Conservation (phyloP, 2,113 vertebrate genomes). For the Tonatia bakeri region DNA sequence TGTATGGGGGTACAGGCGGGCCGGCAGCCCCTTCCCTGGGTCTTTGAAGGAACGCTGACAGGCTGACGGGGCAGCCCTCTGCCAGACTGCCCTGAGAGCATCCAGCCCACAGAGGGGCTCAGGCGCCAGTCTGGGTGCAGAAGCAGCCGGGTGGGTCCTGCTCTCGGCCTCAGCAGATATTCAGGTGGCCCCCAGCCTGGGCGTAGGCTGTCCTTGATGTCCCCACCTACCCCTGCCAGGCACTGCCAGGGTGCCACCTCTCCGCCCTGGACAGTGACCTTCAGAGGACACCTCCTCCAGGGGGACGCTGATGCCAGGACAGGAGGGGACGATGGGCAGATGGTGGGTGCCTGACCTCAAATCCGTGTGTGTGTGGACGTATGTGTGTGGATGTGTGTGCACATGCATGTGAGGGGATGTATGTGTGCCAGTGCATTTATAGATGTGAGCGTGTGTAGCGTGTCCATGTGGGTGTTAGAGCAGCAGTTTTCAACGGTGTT, state of each 20-base stretch:
- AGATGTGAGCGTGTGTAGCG: too few relatives aligned
- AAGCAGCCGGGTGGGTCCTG: background rate
- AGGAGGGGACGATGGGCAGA: background rate
- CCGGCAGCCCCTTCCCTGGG: background rate
- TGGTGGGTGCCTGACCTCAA: background rate
- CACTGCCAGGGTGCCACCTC: background rate
- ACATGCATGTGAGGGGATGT: background rate
- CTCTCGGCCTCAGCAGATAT: background rate
- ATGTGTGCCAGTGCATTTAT: background rate
- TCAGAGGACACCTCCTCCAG: background rate
- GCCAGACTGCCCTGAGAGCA: too few relatives aligned
- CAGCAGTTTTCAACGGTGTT: background rate
- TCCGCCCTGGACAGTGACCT: background rate
- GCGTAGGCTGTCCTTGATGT: background rate
- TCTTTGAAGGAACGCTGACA: fast-evolving
- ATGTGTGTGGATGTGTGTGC: background rate
- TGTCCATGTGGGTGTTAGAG: background rate
- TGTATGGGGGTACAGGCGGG: background rate
- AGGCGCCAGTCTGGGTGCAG: fast-evolving
- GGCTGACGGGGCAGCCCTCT: fast-evolving
- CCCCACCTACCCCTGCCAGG: background rate
- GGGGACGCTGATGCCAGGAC: background rate
- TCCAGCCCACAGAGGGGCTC: background rate
- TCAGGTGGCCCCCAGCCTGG: background rate
- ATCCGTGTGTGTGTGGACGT: background rate